Base-by-base conservation (phyloP, 2,888 invertebrate genomes). In the Meandrusa payeni region DNA sequence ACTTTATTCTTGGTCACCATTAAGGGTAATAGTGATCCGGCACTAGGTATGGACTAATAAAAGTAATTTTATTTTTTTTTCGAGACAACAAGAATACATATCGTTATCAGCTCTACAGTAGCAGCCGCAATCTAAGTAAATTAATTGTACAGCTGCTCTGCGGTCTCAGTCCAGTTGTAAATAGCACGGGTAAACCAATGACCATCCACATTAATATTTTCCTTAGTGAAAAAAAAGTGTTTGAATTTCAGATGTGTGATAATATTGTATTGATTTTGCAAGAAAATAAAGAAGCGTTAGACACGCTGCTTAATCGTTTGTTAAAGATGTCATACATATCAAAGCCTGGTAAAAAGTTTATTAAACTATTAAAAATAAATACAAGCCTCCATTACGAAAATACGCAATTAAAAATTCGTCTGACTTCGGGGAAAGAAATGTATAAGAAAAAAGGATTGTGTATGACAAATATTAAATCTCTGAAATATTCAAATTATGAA, bases 351-450 rank as follows among this genome's bases (percentile, higher is more conserved):
- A 65, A 61, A 55, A 61, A 61, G 33, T 64, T 62, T 51, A 48
- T 70, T 22, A 63, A 58, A 36, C 52, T 67, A 3, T 54, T 69
- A 23, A 59, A 64, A 56, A 51, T 58, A 3, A 68, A 70, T 41
- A 60, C 64, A 5, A 55, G 51, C 15, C 50, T 69, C n/a, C 59
- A 69, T 43, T 69, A 60, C 22, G 69, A 69, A 56, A 69, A 69
- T 39, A 61, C 61, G 7, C 65, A 66, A 52, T 46, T 69, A 22
- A 69, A 69, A 53, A 54, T 69, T 38, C 41, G 38, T 23, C 33
- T 44, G 32, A 39, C 38, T 2, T 27, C 19, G 17, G 32, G 12
- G 9, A 44, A 28, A 5, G 39, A 44, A 39, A 15, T 11, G 33
- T 17, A n/a, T 17, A 20, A 17, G 3, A 44, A 12, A 28, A 23